phyloP scores from a whole-genome alignment of 1,140 invertebrate species.

The Popillia japonica region DNA sequence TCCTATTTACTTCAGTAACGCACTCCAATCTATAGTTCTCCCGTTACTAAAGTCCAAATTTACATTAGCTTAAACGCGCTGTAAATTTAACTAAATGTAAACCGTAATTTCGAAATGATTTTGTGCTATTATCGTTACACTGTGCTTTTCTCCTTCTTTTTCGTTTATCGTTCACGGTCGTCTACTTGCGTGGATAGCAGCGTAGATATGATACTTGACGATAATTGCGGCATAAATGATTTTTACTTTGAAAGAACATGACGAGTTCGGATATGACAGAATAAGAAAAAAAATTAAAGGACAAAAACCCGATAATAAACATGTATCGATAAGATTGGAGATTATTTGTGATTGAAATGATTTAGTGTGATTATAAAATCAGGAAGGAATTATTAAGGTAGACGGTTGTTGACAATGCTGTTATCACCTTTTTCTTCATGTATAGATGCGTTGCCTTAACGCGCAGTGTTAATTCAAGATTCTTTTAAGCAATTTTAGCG shows the following conservation, averaged over 20 bases:
- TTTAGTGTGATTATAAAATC: conserved; percentile 15
- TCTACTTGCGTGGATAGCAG: neutral
- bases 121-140: neutral
- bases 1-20: too few relatives aligned
- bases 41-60: neutral
- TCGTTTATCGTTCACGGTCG: neutral
- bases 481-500: too few relatives aligned
- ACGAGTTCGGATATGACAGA: neutral
- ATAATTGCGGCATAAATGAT: conserved; percentile 24
- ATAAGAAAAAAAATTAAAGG: neutral
- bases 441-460: too few relatives aligned
- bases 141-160: neutral
- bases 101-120: conserved; percentile 28
- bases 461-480: too few relatives aligned
- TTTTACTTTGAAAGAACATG: neutral
- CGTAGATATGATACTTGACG: neutral
- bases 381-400: neutral
- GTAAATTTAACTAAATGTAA: conserved; percentile 34
- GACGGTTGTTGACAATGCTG: too few relatives aligned
- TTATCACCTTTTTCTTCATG: too few relatives aligned
- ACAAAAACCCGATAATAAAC: conserved; percentile 6
- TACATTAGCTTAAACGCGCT: conserved; percentile 14
- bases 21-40: too few relatives aligned
- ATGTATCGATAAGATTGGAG: conserved; percentile 6
- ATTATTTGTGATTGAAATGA: neutral